phyloP scores from a whole-genome alignment of 1,140 invertebrate genomes.

The Drosophila kikkawai region DNA sequence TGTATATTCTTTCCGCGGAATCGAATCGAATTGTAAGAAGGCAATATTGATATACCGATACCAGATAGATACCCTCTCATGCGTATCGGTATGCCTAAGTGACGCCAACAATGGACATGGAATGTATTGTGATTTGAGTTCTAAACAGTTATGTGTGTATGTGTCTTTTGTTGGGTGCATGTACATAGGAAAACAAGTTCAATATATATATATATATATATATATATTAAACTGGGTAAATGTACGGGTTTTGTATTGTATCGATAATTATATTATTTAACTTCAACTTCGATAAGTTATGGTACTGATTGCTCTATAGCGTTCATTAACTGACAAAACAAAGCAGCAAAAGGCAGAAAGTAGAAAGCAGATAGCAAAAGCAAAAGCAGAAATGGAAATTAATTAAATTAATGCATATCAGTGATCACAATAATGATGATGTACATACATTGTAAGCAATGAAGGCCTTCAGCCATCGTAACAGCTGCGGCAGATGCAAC shows the following conservation, averaged over 20 bases:
- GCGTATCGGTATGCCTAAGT: conserved; percentile 8
- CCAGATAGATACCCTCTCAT: conserved; percentile 11
- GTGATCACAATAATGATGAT: conserved; percentile 63
- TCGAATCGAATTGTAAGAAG: conserved; percentile 8
- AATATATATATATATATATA: conserved; percentile 9
- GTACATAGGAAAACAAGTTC: conserved; percentile 6
- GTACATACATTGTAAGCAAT: conserved; percentile 40
- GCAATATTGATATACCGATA: neutral
- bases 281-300: conserved; percentile 28
- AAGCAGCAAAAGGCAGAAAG: conserved; percentile 8
- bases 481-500: neutral
- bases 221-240: conserved; percentile 9
- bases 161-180: conserved; percentile 18
- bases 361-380: conserved; percentile 26
- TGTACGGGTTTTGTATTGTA: conserved; percentile 27
- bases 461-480: neutral
- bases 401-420: conserved; percentile 79
- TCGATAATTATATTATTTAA: conserved; percentile 33
- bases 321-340: conserved; percentile 14
- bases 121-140: conserved; percentile 37
- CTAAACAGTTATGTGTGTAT: conserved; percentile 8
- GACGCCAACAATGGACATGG: conserved; percentile 30
- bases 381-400: conserved; percentile 37
- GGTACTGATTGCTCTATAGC: conserved; percentile 28
- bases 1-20: conserved; percentile 18